Evolutionary conservation across 1,140 invertebrate genomes (phyloP).

Genomic region (Popillia japonica): DNA sequence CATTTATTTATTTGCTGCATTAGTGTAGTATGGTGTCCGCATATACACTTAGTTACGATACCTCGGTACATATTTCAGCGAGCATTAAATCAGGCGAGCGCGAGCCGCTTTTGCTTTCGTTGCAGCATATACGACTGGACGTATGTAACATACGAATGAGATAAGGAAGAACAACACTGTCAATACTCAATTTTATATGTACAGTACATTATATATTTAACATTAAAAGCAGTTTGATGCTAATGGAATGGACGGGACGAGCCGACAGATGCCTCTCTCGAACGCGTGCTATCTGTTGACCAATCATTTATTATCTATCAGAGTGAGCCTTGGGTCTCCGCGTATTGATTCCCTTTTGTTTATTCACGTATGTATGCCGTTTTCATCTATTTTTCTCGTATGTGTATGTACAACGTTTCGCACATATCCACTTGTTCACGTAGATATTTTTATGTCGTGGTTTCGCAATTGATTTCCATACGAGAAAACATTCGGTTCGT

Average conservation of each 20-base stretch:
- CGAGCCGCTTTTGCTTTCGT: not conserved
- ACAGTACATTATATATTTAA: slow-evolving; percentile 19
- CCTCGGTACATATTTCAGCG: not conserved
- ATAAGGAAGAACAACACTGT: slow-evolving; percentile 33
- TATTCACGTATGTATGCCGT: slow-evolving; percentile 14
- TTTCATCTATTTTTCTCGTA: slow-evolving; percentile 20
- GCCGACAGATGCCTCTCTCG: slow-evolving; percentile 31
- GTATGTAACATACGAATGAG: slow-evolving; percentile 28
- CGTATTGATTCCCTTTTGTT: slow-evolving; percentile 29
- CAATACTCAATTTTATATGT: slow-evolving; percentile 35
- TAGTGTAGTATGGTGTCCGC: slow-evolving; percentile 15
- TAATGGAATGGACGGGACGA: slow-evolving; percentile 28
- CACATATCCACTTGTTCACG: not conserved
- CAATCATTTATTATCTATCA: slow-evolving; percentile 34
- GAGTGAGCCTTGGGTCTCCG: not conserved
- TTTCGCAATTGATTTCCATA: slow-evolving; percentile 11
- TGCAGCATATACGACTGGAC: slow-evolving; percentile 21
- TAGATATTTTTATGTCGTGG: not conserved
- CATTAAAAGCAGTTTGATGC: slow-evolving; percentile 31
- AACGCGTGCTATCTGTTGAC: slow-evolving; percentile 19
- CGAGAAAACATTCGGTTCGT: not conserved
- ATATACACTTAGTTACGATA: not conserved
- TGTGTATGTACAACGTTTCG: not conserved
- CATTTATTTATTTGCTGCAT: slow-evolving; percentile 30
- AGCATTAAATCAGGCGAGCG: slow-evolving; percentile 30